A percentile compares a stretch with the other conserved stretches of the same genome.
Evolutionary conservation across 1,140 invertebrate species (phyloP).

Genomic region (Araneus ventricosus): DNA sequence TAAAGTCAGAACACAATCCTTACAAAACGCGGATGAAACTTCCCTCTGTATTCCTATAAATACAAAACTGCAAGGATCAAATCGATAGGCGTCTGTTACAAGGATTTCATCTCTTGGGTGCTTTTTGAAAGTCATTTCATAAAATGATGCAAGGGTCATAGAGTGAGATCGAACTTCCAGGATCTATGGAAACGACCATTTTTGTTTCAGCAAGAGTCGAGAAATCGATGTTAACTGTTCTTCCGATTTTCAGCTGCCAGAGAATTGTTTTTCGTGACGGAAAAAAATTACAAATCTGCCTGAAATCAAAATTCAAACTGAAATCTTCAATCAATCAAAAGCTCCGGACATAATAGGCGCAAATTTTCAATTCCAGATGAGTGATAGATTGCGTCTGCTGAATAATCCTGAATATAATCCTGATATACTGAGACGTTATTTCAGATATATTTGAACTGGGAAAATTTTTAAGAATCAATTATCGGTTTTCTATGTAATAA

Average conservation of each 20-base stretch:
- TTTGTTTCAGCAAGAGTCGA: neutral
- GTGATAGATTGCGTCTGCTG: neutral
- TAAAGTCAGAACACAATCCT: conserved; percentile 7
- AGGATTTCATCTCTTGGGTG: conserved; percentile 10
- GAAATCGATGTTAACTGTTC: conserved; percentile 52
- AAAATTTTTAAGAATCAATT: too few relatives aligned
- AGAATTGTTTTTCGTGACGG: conserved; percentile 8
- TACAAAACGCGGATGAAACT: neutral
- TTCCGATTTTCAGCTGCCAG: conserved; percentile 26
- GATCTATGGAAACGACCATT: neutral
- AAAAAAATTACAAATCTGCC: conserved; percentile 2
- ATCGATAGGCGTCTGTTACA: conserved; percentile 17
- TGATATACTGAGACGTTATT: too few relatives aligned
- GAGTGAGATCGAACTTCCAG: neutral
- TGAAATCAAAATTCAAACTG: conserved; percentile 32
- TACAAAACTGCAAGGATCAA: neutral
- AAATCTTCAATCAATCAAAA: conserved; percentile 9
- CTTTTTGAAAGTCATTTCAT: conserved; percentile 47
- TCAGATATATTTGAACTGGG: too few relatives aligned
- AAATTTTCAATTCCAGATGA: neutral
- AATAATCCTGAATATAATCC: too few relatives aligned
- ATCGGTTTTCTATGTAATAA: too few relatives aligned
- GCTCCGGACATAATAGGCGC: neutral
- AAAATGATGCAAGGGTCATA: conserved; percentile 35
- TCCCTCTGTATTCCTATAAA: neutral